Conservation (phyloP, 1,140 invertebrate genomes). For the Akabosia matsudoensis region DNA sequence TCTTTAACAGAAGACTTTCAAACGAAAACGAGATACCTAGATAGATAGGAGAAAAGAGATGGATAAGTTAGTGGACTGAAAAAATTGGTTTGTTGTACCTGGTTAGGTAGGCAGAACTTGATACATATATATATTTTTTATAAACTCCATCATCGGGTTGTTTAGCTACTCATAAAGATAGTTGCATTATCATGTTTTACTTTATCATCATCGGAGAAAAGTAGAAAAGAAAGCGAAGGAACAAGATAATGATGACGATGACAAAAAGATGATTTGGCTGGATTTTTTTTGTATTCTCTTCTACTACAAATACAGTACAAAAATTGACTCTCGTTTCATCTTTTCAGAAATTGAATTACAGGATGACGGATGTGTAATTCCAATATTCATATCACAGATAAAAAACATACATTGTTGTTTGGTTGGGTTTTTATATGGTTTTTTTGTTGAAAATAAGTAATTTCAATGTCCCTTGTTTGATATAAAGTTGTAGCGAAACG, state of each 20-base stretch:
- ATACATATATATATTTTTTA: no score
- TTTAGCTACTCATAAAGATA: not conserved
- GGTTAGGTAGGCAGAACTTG: constrained; percentile 6
- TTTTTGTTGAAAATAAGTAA: not conserved
- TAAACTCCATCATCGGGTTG: not conserved
- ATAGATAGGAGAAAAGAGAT: not conserved
- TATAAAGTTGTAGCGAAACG: not conserved
- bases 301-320: not conserved
- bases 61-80: not conserved
- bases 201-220: constrained; percentile 16
- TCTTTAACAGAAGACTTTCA: not conserved
- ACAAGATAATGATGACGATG: constrained; percentile 7
- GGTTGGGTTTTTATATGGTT: not conserved
- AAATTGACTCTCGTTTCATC: constrained; percentile 2
- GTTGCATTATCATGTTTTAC: constrained; percentile 5
- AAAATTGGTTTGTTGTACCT: constrained; percentile 11
- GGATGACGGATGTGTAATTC: constrained; percentile 5
- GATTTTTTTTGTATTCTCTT: constrained; percentile 2
- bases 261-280: constrained; percentile 16
- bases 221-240: not conserved
- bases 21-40: constrained; percentile 6
- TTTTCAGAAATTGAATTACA: not conserved
- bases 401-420: not conserved
- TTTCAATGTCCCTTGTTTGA: constrained; percentile 20
- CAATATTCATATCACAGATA: not conserved